These are phyloP conservation scores for Ciona savignyi DNA, from an alignment of 23 tunicate genomes.

Conservation along the genomic window DNA sequence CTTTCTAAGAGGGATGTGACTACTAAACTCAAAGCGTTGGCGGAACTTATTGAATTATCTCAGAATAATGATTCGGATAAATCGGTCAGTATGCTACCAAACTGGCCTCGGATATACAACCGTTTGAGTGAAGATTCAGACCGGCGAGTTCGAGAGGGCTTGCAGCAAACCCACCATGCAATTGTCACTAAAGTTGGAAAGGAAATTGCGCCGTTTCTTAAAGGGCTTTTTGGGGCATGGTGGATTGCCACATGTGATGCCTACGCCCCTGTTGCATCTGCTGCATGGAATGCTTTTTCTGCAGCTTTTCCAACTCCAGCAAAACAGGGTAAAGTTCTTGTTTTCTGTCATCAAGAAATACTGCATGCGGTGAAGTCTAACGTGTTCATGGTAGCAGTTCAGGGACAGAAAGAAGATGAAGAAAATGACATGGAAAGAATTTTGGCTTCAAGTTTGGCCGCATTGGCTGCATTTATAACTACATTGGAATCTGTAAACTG, in stretches of 20 bases:
- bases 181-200: slow-evolving; percentile 38
- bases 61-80: slow-evolving; percentile 4
- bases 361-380: slow-evolving; percentile 14
- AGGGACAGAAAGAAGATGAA: slow-evolving; percentile 13
- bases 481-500: slow-evolving; percentile 6
- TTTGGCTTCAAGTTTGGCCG: slow-evolving; percentile 40
- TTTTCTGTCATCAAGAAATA: slow-evolving; percentile 63
- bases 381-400: no score
- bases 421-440: slow-evolving; percentile 25
- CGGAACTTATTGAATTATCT: slow-evolving; percentile 43
- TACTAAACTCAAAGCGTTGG: slow-evolving; percentile 72
- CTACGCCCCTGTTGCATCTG: slow-evolving; percentile 53
- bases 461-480: slow-evolving; percentile 36
- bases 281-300: slow-evolving; percentile 37
- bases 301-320: slow-evolving; percentile 55
- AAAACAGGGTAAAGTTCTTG: slow-evolving; percentile 41
- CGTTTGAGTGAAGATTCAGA: slow-evolving; percentile 54
- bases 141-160: slow-evolving; percentile 61
- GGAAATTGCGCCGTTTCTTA: slow-evolving; percentile 71
- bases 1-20: slow-evolving; percentile 77
- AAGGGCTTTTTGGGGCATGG: slow-evolving; percentile 74
- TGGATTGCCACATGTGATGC: slow-evolving; percentile 74
- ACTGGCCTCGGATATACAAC: slow-evolving; percentile 74
- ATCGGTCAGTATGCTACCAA: slow-evolving; percentile 32
- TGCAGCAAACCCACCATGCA: slow-evolving; percentile 31